Percentiles rank a stretch among this genome's conserved stretches.
These are phyloP conservation scores for Myioborus melanocephalus DNA, from an alignment of 2,797 vertebrate genomes.

Conservation along the genomic window DNA sequence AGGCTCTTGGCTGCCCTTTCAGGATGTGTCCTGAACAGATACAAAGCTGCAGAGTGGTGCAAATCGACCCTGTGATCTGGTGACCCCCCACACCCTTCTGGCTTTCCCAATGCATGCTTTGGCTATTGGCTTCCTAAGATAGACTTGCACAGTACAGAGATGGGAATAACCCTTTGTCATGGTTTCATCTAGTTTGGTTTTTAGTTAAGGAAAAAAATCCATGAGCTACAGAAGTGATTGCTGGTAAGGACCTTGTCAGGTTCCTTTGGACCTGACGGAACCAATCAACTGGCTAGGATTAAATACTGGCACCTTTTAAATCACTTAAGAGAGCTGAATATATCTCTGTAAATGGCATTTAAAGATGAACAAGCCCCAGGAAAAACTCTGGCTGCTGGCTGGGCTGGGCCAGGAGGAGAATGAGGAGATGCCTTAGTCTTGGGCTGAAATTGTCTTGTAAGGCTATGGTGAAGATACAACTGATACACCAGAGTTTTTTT, in stretches of 20 bases:
- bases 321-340: neutral
- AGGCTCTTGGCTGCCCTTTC: neutral
- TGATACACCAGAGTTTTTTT: neutral
- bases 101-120: neutral
- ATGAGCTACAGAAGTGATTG: neutral
- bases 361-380: neutral
- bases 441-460: neutral
- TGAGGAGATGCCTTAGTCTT: neutral
- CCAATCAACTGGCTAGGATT: too few relatives aligned
- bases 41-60: neutral
- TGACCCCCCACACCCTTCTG: neutral
- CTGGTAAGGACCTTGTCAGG: neutral
- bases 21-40: neutral
- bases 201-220: neutral
- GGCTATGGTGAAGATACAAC: neutral
- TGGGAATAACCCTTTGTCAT: fast-evolving
- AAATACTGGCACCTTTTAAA: neutral
- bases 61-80: neutral
- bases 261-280: neutral
- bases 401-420: neutral
- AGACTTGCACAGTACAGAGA: neutral
- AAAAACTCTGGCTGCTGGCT: neutral
- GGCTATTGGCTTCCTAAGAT: neutral
- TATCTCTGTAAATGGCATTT: neutral
- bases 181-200: fast-evolving